Evolutionary conservation across 2,113 vertebrate genomes (phyloP).

Genomic region (Numenius arquata): DNA sequence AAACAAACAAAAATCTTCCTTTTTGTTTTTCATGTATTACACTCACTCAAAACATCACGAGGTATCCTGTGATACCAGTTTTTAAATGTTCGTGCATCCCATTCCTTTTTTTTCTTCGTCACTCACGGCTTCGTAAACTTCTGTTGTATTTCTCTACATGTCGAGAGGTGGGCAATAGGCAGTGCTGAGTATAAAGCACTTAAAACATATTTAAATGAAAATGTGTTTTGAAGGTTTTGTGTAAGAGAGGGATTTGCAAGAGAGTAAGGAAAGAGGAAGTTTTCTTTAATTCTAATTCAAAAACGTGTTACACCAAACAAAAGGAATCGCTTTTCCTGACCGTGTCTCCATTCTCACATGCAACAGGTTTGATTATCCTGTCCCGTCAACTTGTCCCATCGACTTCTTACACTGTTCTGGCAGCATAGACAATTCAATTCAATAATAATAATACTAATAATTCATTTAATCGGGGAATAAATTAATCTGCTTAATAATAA

Average conservation of each 20-base stretch:
- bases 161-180: not conserved
- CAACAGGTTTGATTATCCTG: not conserved
- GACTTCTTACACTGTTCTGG: not conserved
- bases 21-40: not conserved
- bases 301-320: not conserved
- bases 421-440: not conserved
- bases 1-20: not conserved
- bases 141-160: not conserved
- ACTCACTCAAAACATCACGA: too few species aligned
- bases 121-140: not conserved
- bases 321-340: not conserved
- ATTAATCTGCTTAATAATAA: not conserved
- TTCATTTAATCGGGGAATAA: not conserved
- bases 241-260: not conserved
- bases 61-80: not conserved
- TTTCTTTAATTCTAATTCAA: not conserved
- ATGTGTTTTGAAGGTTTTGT: not conserved
- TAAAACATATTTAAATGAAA: not conserved
- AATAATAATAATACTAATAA: not conserved
- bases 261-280: not conserved
- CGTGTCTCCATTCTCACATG: not conserved
- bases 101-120: not conserved
- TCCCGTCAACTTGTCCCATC: not conserved
- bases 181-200: not conserved
- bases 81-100: not conserved